These are phyloP conservation scores for Ischnus inquisitorius DNA, from an alignment of 2,888 invertebrate genomes.

Conservation along the genomic window DNA sequence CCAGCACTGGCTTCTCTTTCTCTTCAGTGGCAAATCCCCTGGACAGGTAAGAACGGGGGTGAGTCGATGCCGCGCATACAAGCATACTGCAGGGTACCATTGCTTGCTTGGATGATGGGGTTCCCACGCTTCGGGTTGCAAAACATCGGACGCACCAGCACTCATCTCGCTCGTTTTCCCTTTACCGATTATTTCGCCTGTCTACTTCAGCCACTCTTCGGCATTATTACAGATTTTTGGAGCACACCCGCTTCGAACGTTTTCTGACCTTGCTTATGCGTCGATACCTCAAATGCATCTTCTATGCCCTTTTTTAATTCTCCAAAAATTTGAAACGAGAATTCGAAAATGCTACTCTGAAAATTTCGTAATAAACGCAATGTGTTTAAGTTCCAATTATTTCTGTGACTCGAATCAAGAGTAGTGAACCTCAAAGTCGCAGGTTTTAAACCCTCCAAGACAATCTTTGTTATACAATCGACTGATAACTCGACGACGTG, in stretches of 20 bases:
- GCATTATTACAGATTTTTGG: constrained; percentile 46
- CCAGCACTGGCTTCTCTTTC: constrained; percentile 23
- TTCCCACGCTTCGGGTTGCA: constrained; percentile 81
- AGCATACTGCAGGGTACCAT: constrained; percentile 17
- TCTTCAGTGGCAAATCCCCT: constrained; percentile 75
- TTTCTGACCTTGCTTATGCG: constrained; percentile 38
- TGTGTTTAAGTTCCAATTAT: no score
- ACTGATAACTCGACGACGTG: background rate
- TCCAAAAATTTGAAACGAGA: no score
- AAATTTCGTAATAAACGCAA: no score
- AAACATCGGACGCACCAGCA: constrained; percentile 72
- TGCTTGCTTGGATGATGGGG: constrained; percentile 57
- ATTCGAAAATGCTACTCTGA: no score
- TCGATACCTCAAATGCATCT: background rate
- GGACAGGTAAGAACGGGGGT: constrained; percentile 79
- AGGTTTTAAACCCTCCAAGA: no score
- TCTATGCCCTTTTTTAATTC: no score
- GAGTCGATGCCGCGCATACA: constrained; percentile 52
- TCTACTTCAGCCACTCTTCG: constrained; percentile 35
- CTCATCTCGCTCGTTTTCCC: constrained; percentile 46
- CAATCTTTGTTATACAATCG: no score
- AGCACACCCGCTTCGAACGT: background rate
- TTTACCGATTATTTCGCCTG: constrained; percentile 60
- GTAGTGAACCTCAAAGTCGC: no score
- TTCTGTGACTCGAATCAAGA: no score